These are phyloP conservation scores for Criorhina ranunculi DNA, from an alignment of 2,888 invertebrate genomes.

Conservation along the genomic window DNA sequence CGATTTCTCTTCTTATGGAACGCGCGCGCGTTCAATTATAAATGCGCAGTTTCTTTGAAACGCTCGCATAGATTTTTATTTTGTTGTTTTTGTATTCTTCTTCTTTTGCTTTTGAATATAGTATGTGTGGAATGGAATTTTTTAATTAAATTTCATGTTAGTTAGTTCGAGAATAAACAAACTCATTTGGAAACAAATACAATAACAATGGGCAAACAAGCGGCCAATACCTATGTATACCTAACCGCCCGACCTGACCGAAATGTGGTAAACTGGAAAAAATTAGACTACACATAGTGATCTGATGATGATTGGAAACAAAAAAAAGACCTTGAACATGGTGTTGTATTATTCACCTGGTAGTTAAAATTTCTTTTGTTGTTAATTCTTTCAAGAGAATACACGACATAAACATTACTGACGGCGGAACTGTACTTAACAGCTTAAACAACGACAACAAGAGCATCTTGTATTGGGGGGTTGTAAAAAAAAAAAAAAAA, in stretches of 20 bases:
- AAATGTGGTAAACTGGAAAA: conserved; percentile 38
- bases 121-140: conserved; percentile 48
- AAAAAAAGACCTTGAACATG: conserved; percentile 19
- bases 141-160: conserved; percentile 61
- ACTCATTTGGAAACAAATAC: conserved; percentile 32
- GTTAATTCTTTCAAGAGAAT: neutral
- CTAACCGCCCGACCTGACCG: conserved; percentile 25
- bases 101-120: conserved; percentile 31
- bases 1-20: conserved; percentile 64
- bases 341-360: conserved; percentile 33
- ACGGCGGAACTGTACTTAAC: neutral
- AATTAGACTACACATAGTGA: conserved; percentile 18
- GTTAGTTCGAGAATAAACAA: conserved; percentile 41
- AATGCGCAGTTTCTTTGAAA: conserved; percentile 71
- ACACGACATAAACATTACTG: conserved; percentile 20
- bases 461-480: too few relatives aligned
- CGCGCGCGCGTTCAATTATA: conserved; percentile 68
- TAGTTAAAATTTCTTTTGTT: neutral
- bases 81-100: conserved; percentile 17
- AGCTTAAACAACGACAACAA: too few relatives aligned
- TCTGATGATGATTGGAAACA: conserved; percentile 10
- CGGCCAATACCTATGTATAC: too few relatives aligned
- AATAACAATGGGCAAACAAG: conserved; percentile 23
- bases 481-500: too few relatives aligned
- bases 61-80: conserved; percentile 42